Base-by-base conservation (phyloP, 2,113 vertebrate species). In the Pitta sordida region DNA sequence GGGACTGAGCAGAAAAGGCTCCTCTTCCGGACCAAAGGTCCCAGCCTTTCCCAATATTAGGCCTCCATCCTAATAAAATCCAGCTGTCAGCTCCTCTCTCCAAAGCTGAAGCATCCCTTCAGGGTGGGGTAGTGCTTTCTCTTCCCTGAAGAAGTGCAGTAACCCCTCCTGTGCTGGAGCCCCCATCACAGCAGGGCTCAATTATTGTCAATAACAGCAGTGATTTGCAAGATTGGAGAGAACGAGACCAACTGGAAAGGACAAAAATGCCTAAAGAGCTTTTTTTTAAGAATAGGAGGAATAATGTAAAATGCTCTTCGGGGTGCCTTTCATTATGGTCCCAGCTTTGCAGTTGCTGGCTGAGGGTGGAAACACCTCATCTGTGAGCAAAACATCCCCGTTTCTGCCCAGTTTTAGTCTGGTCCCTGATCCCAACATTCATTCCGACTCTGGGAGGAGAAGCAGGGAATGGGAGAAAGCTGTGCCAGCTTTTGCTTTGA, bases 11-110 rank as follows among this genome's bases (percentile, higher is more conserved):
- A 95, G 74, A 53, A 74, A 67, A 93, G 3, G 10, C 51, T 88
- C 73, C 59, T 74, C 59, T 76, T 84, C 71, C 5, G 6, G 59
- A 80, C 59, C 67, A 65, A 85, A 84, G 53, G 62, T 88, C 69
- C 86, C 86, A 93, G 52, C 82, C 69, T 13, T 89, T 58, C 16
- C 81, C 62, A 92, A 69, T 4, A 2, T 34, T 73, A 93, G 53
- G 86, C 74, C 67, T 83, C 80, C 2, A 4, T 91, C 67, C 56
- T 89, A 91, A 92, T 87, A 85, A 89, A 92, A 95, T 69, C 0
- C 87, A 95, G 49, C 93, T 95, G 89, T 65, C 41, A 80, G 13
- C 32, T 62, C 55, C 74, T 73, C 74, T 93, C 34, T 95, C 89
- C 83, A 44, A 91, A 60, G 49, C 32, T 65, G 83, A 76, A 46